Base-by-base conservation (phyloP, 2,113 vertebrate species). In the Brachypteracias leptosomus region DNA sequence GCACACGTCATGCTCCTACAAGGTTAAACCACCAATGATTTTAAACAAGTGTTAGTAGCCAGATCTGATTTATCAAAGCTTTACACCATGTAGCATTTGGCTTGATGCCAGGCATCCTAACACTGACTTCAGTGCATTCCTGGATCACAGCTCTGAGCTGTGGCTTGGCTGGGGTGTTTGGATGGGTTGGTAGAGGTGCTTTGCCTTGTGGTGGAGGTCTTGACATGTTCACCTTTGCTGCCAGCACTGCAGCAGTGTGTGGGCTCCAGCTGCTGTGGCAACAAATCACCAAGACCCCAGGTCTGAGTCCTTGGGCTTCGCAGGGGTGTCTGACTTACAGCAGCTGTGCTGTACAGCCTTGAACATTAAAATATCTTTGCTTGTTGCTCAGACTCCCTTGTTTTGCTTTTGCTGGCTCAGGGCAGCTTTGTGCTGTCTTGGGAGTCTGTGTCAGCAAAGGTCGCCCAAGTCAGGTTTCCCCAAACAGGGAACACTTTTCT, bases 71-170 rank as follows among this genome's bases (percentile, higher is more conserved):
- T 61, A 29, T 54, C 40, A 72, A 65, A 75, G 40, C 40, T 85
- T 88, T 91, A 29, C 28, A n/a, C 46, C 0, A 1, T 36, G n/a
- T 57, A 52, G 70, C 47, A 22, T 85, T 85, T 66, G 86, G 25
- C 44, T 88, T 57, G 78, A 71, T 3, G 5, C 16, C 54, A n/a
- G 59, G 77, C 49, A 51, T 22, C 22, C 7, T 38, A 26, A 54
- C 0, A 2, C 61, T 87, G 75, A n/a, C 66, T 76, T 79, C 44
- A 47, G 67, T 0, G 0, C 3, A 0, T 46, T 46, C 46, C 75
- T 73, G 71, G 25, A 44, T 57, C 6, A 3, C 3, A 16, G 44
- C 38, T 75, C 66, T 52, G 70, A 72, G 46, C 88, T 70, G 62
- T 36, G 78, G 58, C 54, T 83, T 83, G 74, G 44, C 57, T 0